Percentiles rank a stretch among this genome's conserved stretches.
Conservation (phyloP, 2,113 vertebrate genomes). For the Seriola rivoliana region DNA sequence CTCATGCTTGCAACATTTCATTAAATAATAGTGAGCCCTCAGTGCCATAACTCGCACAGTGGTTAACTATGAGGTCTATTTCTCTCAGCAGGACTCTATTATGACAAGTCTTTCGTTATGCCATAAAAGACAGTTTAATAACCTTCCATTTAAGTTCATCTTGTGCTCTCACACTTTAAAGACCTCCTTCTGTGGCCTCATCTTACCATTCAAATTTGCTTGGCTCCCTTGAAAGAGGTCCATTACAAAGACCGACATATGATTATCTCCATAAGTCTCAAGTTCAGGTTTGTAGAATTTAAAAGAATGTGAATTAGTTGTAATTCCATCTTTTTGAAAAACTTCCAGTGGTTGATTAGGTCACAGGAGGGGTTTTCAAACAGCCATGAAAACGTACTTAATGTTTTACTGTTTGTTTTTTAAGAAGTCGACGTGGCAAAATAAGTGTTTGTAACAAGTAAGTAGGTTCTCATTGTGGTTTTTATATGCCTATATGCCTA, state of each 20-base stretch:
- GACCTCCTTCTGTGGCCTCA: constrained; percentile 51
- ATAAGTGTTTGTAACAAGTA: not conserved
- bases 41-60: not conserved
- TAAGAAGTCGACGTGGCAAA: not conserved
- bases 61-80: constrained; percentile 36
- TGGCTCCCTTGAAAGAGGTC: constrained; percentile 46
- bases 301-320: constrained; percentile 28
- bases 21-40: constrained; percentile 18
- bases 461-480: not conserved
- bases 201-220: constrained; percentile 51
- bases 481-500: not conserved
- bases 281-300: constrained; percentile 22
- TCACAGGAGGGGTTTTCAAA: not conserved
- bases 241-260: constrained; percentile 40
- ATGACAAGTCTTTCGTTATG: constrained; percentile 43
- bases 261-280: constrained; percentile 46
- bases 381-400: not conserved
- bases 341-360: constrained; percentile 15
- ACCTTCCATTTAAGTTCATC: constrained; percentile 49
- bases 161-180: constrained; percentile 43
- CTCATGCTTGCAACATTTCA: constrained; percentile 30
- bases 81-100: constrained; percentile 38
- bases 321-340: constrained; percentile 28
- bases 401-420: constrained; percentile 2
- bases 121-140: constrained; percentile 55